These are phyloP conservation scores for Enteromius viviparus DNA, from an alignment of 2,797 vertebrate genomes.

Conservation along the genomic window DNA sequence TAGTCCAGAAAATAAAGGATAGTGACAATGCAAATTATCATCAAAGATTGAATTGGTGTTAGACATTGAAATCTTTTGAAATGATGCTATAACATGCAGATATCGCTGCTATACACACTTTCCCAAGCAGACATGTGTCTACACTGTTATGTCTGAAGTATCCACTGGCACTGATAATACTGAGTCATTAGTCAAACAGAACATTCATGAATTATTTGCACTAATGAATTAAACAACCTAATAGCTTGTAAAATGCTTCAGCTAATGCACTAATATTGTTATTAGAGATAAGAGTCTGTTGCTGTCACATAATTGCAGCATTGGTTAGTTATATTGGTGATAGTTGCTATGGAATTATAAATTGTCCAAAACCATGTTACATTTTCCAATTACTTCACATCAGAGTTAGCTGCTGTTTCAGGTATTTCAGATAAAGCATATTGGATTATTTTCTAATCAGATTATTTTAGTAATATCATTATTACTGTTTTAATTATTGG, in stretches of 20 bases:
- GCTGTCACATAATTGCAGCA: background rate
- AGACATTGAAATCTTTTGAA: background rate
- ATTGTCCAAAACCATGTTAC: background rate
- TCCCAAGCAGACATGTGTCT: background rate
- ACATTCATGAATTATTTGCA: conserved; percentile 41
- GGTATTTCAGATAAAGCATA: background rate
- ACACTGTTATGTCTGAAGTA: background rate
- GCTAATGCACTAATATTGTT: conserved; percentile 23
- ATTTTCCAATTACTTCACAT: background rate
- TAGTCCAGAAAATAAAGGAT: background rate
- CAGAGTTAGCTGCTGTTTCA: background rate
- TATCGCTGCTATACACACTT: conserved; percentile 4
- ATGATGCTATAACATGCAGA: background rate
- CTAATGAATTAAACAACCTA: conserved; percentile 26
- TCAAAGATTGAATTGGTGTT: background rate
- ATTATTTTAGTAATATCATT: background rate
- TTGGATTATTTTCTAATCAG: background rate
- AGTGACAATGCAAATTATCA: background rate
- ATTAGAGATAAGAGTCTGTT: background rate
- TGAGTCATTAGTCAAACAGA: background rate
- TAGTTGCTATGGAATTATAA: background rate
- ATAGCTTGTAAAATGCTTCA: background rate
- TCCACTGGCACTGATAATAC: background rate
- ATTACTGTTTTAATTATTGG: background rate
- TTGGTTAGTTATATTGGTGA: background rate